Percentiles rank a stretch among this genome's conserved stretches.
Evolutionary conservation across 2,113 vertebrate species (phyloP).

Genomic region (Strix uralensis): DNA sequence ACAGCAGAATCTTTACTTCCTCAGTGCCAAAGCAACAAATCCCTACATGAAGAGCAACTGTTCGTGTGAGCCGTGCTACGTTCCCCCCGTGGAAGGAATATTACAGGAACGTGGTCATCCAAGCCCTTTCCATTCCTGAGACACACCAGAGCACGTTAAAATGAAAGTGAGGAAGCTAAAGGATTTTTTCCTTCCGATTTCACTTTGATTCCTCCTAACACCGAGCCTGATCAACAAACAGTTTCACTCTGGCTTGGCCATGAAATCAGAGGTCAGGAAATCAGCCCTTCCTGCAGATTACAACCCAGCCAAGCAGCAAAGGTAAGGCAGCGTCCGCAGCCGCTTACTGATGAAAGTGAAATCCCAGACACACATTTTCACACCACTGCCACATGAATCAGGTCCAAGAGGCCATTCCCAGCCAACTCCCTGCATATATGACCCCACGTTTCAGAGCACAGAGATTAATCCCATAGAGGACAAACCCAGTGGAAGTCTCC

Average conservation of each 20-base stretch:
- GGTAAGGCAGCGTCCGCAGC: neutral
- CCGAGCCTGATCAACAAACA: neutral
- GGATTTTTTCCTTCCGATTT: neutral
- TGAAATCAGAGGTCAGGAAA: neutral
- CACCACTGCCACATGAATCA: neutral
- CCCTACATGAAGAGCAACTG: neutral
- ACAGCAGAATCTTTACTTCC: neutral
- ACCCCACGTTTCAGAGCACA: neutral
- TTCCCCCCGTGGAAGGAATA: fast-evolving
- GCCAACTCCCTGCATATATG: neutral
- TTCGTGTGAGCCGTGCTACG: fast-evolving
- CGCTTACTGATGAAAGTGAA: fast-evolving
- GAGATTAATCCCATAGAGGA: neutral
- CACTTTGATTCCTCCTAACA: neutral
- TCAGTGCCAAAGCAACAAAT: neutral
- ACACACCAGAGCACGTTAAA: fast-evolving
- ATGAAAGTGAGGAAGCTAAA: fast-evolving
- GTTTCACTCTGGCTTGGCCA: neutral
- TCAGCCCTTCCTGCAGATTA: fast-evolving
- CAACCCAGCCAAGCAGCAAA: neutral
- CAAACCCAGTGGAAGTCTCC: neutral
- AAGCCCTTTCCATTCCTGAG: neutral
- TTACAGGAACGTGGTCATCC: fast-evolving
- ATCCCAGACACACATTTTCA: neutral
- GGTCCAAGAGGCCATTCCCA: fast-evolving